These are phyloP conservation scores for Gisinianus flammeolus DNA, from an alignment of 2,888 invertebrate species.

Conservation along the genomic window DNA sequence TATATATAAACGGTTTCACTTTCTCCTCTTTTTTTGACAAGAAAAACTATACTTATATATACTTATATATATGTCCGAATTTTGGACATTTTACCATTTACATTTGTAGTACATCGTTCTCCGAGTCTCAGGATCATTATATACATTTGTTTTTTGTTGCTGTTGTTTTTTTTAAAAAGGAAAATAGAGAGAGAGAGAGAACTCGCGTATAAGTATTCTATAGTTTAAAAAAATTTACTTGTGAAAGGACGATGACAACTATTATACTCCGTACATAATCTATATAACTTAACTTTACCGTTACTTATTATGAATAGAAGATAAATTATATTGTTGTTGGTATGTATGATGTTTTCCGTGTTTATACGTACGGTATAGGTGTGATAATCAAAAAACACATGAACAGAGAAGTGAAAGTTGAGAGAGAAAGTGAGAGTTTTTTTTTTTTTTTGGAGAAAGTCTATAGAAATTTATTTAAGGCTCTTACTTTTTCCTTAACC, in stretches of 20 bases:
- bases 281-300: neutral
- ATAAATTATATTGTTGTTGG: constrained; percentile 15
- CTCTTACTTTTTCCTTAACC: neutral
- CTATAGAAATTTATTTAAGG: neutral
- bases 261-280: neutral
- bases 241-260: neutral
- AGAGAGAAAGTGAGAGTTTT: neutral
- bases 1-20: neutral
- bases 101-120: no score
- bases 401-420: neutral
- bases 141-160: neutral
- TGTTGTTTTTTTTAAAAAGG: neutral
- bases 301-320: neutral
- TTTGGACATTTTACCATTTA: no score
- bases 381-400: neutral
- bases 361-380: constrained; percentile 21
- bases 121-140: neutral
- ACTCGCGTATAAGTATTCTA: no score
- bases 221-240: no score
- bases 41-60: no score
- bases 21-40: no score
- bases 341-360: constrained; percentile 1
- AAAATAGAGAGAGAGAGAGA: neutral
- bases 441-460: neutral
- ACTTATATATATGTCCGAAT: no score